These are phyloP conservation scores for Temnothorax curvispinosus DNA, from an alignment of 1,140 invertebrate genomes.

Conservation along the genomic window DNA sequence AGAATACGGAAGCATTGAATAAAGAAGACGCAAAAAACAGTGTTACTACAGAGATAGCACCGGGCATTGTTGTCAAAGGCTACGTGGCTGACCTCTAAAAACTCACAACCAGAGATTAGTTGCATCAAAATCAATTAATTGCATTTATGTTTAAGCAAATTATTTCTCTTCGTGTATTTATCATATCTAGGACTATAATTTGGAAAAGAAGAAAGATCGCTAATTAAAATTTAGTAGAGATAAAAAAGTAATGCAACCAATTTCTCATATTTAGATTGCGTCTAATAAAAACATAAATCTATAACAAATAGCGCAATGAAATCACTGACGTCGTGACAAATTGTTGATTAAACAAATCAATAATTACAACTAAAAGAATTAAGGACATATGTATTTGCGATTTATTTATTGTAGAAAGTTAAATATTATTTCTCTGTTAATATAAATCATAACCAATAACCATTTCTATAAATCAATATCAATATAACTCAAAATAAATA, in stretches of 20 bases:
- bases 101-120: neutral
- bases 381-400: neutral
- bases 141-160: neutral
- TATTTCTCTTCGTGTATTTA: neutral
- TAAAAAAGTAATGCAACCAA: neutral
- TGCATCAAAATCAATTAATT: constrained; percentile 12
- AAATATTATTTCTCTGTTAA: constrained; percentile 1
- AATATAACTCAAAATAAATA: constrained; percentile 4
- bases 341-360: constrained; percentile 1
- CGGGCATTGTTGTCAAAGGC: constrained; percentile 89
- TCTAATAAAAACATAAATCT: neutral
- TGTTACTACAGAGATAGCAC: constrained; percentile 87
- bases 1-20: constrained; percentile 76
- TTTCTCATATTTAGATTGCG: neutral
- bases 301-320: neutral
- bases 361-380: neutral
- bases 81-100: constrained; percentile 88
- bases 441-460: neutral
- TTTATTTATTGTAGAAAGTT: constrained; percentile 7
- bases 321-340: neutral
- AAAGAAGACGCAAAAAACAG: constrained; percentile 79
- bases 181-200: neutral
- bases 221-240: neutral
- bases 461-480: constrained; percentile 8
- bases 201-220: neutral